phyloP scores from a whole-genome alignment of 2,113 vertebrate species.

The Motacilla alba region DNA sequence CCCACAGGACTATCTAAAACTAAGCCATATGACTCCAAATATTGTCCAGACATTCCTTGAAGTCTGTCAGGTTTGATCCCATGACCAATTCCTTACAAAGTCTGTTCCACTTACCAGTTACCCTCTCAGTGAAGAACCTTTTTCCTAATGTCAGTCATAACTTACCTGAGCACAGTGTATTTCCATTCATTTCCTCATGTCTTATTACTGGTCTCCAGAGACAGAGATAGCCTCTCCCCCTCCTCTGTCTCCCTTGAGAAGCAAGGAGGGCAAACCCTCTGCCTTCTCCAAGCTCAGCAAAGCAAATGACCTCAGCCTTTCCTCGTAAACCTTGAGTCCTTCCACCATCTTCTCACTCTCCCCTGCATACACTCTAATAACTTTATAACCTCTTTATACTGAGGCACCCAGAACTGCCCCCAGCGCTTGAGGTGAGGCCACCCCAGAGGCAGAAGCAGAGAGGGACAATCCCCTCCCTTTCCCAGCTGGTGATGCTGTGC shows the following conservation, averaged over 20 bases:
- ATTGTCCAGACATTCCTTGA: not conserved
- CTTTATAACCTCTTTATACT: not conserved
- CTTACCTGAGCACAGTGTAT: not conserved
- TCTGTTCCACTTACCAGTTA: not conserved
- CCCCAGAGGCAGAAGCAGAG: not conserved
- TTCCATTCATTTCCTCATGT: not conserved
- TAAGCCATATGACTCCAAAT: not conserved
- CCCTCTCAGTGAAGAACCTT: not conserved
- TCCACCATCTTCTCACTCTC: not conserved
- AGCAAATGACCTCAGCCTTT: not conserved
- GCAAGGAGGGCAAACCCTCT: not conserved
- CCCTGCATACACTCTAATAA: not conserved
- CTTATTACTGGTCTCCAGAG: not conserved
- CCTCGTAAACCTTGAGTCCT: rapidly evolving
- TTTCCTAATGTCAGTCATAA: not conserved
- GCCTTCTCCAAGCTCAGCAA: not conserved
- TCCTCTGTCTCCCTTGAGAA: not conserved
- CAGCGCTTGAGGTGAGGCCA: rapidly evolving
- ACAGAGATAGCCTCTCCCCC: not conserved
- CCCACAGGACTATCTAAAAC: not conserved
- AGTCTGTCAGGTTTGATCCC: not conserved
- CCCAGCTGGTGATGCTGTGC: rapidly evolving
- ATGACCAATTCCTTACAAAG: not conserved
- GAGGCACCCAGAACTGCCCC: not conserved
- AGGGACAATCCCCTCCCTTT: rapidly evolving